Conservation (phyloP, 92 coral and sea anemone species). For the Phenganax stokvisi region DNA sequence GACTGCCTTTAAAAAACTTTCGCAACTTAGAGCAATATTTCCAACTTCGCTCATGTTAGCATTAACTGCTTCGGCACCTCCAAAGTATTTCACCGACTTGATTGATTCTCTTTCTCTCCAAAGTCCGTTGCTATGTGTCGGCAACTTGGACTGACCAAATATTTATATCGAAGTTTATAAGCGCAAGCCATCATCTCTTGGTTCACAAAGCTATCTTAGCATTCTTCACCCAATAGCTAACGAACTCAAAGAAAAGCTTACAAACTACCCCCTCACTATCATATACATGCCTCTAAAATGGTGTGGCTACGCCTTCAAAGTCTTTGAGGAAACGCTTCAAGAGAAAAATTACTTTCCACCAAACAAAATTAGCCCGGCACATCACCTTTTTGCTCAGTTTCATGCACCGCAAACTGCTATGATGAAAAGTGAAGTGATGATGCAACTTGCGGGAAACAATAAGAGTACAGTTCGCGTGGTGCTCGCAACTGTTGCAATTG, state of each 20-base stretch:
- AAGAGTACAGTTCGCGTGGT: conserved; percentile 33
- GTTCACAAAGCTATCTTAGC: conserved; percentile 35
- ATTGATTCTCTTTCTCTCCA: conserved; percentile 11
- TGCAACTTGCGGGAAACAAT: conserved; percentile 39
- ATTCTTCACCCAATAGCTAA: conserved; percentile 41
- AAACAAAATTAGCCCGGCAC: conserved; percentile 33
- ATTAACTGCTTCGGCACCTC: conserved; percentile 47
- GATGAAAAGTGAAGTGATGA: conserved; percentile 49
- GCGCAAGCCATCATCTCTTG: conserved; percentile 39
- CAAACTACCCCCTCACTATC: conserved; percentile 47
- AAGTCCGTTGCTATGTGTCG: conserved; percentile 27
- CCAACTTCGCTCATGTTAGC: conserved; percentile 40
- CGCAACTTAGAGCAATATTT: conserved; percentile 37
- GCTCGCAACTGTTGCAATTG: conserved; percentile 56
- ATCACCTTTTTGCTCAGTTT: conserved; percentile 49
- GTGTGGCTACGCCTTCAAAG: conserved; percentile 50
- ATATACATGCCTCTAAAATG: conserved; percentile 49
- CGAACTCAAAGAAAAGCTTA: conserved; percentile 27
- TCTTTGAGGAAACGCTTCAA: conserved; percentile 29
- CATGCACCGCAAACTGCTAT: conserved; percentile 52
- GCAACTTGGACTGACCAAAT: conserved; percentile 44
- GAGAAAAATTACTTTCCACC: conserved; percentile 40
- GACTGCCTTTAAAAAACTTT: conserved; percentile 34
- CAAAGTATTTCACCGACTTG: neutral
- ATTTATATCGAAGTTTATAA: conserved; percentile 40